Evolutionary conservation across 2,113 vertebrate genomes (phyloP).

Genomic region (Hippocampus comes): DNA sequence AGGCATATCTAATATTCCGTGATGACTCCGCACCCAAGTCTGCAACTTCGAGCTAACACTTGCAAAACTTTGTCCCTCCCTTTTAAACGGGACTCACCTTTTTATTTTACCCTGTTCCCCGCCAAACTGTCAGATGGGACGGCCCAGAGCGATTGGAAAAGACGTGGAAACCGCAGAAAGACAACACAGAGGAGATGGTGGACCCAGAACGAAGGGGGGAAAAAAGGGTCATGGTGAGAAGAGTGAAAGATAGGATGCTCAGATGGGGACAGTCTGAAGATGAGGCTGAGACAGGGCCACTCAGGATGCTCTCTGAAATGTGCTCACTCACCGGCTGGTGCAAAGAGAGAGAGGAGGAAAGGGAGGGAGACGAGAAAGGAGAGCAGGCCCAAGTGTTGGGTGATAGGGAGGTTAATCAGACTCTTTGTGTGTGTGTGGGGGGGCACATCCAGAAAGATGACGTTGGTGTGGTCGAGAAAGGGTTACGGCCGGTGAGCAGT

Average conservation of each 20-base stretch:
- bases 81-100: slow-evolving; percentile 61
- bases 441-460: slow-evolving; percentile 13
- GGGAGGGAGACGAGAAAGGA: not conserved
- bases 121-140: slow-evolving; percentile 24
- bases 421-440: slow-evolving; percentile 1
- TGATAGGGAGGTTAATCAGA: slow-evolving; percentile 53
- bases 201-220: slow-evolving; percentile 4
- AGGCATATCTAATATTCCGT: not conserved
- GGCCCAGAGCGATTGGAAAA: slow-evolving; percentile 14
- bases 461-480: slow-evolving; percentile 17
- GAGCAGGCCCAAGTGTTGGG: slow-evolving; percentile 29
- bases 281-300: slow-evolving; percentile 42
- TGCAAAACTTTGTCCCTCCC: slow-evolving; percentile 10
- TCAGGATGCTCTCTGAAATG: slow-evolving; percentile 57
- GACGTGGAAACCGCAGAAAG: slow-evolving; percentile 14
- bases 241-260: not conserved
- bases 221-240: slow-evolving; percentile 1
- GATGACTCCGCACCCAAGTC: slow-evolving; percentile 3
- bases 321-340: slow-evolving; percentile 66
- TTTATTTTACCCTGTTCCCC: slow-evolving; percentile 26
- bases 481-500: slow-evolving; percentile 16
- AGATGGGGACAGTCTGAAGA: slow-evolving; percentile 22
- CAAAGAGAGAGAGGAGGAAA: slow-evolving; percentile 38
- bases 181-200: slow-evolving; percentile 6
- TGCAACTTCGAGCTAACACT: slow-evolving; percentile 1